Evolutionary conservation across 2,797 vertebrate species (phyloP).

Genomic region (Eptatretus atami): DNA sequence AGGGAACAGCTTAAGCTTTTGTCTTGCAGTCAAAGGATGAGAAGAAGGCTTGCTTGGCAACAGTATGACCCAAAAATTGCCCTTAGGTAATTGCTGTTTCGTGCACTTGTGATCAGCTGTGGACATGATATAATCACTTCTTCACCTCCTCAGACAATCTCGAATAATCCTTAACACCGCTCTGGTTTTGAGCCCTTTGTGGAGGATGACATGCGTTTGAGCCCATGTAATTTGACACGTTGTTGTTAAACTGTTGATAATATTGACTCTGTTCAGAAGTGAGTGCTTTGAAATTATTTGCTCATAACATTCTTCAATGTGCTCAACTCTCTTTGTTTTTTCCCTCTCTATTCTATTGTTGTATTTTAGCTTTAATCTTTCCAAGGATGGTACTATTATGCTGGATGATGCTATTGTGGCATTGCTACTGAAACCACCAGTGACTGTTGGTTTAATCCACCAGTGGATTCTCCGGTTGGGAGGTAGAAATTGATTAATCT

Average conservation of each 20-base stretch:
- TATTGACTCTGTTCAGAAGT: no score
- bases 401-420: conserved; percentile 88
- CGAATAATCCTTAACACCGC: conserved; percentile 44
- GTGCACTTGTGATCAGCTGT: conserved; percentile 59
- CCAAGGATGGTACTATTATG: conserved; percentile 71
- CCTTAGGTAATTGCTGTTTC: conserved; percentile 57
- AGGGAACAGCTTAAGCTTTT: no score
- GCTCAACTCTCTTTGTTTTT: no score
- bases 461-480: conserved; percentile 80
- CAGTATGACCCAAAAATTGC: no score
- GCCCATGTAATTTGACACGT: conserved; percentile 26
- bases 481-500: conserved; percentile 22
- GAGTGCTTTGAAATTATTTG: no score
- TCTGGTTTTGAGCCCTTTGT: conserved; percentile 79
- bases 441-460: conserved; percentile 88
- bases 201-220: conserved; percentile 56
- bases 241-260: no score
- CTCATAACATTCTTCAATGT: no score
- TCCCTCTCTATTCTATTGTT: no score
- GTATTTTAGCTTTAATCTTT: conserved; percentile 39
- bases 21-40: no score
- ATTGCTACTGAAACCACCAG: conserved; percentile 69
- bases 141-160: conserved; percentile 58
- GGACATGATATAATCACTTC: conserved; percentile 49
- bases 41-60: no score